phyloP scores from a whole-genome alignment of 2,797 vertebrate species.

The Pseudotriccus pelzelni region DNA sequence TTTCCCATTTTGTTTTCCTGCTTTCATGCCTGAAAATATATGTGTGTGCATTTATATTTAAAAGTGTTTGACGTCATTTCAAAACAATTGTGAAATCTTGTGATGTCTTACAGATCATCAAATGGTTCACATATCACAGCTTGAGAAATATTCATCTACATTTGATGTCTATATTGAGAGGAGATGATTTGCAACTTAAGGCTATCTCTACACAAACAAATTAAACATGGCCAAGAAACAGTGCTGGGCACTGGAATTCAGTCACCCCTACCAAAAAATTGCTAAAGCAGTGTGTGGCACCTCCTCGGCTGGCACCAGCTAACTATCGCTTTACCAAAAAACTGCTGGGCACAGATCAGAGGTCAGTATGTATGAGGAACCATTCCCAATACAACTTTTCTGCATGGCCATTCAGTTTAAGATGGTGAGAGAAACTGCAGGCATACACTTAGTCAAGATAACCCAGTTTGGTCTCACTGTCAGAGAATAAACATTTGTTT shows the following conservation, averaged over 20 bases:
- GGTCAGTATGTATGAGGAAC: not conserved
- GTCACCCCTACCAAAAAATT: not conserved
- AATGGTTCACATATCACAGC: not conserved
- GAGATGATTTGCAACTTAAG: not conserved
- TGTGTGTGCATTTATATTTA: not conserved
- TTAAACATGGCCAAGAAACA: not conserved
- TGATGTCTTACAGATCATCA: conserved; percentile 23
- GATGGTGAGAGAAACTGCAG: not conserved
- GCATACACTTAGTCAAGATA: not conserved
- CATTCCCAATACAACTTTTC: not conserved
- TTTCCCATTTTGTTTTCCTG: not conserved
- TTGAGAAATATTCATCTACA: not conserved
- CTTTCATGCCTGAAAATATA: not conserved
- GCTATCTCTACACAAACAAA: not conserved
- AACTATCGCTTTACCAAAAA: not conserved
- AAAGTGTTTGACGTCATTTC: not conserved
- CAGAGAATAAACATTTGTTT: not conserved
- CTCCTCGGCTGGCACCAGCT: not conserved
- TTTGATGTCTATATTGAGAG: not conserved
- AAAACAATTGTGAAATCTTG: conserved; percentile 15
- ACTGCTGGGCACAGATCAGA: not conserved
- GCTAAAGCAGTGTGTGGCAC: not conserved
- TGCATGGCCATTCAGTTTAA: not conserved
- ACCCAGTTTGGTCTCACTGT: not conserved
- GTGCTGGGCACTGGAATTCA: not conserved